Evolutionary conservation across 1,140 invertebrate species (phyloP).

Genomic region (Ceratina calcarata): DNA sequence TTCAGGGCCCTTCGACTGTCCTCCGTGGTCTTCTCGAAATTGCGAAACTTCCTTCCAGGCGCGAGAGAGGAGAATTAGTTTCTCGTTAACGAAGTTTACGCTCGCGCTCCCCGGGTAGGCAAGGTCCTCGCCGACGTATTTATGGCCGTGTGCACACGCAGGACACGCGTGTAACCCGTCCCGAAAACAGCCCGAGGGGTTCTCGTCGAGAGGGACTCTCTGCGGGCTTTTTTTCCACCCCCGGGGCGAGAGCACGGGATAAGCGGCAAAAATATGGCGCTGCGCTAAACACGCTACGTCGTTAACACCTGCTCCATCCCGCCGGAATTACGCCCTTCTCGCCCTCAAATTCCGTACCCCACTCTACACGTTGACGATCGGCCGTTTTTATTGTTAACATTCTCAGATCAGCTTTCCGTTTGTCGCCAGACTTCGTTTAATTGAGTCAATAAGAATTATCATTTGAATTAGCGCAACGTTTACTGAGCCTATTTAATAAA

Average conservation of each 20-base stretch:
- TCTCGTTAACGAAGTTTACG: conserved; percentile 78
- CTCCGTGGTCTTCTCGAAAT: conserved; percentile 39
- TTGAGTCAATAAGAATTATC: too few relatives aligned
- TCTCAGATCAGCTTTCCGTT: conserved; percentile 19
- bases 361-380: conserved; percentile 3
- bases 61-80: conserved; percentile 73
- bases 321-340: conserved; percentile 61
- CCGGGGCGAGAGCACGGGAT: conserved; percentile 49
- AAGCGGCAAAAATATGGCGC: conserved; percentile 66
- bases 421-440: background rate
- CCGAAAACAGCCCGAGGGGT: conserved; percentile 33
- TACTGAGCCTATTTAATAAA: too few relatives aligned
- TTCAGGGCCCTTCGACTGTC: conserved; percentile 43
- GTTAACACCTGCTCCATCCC: conserved; percentile 77
- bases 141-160: conserved; percentile 68
- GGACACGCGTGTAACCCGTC: conserved; percentile 62
- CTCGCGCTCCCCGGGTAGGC: conserved; percentile 53
- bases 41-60: conserved; percentile 64
- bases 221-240: conserved; percentile 29
- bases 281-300: conserved; percentile 64
- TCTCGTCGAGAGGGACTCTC: background rate
- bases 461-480: too few relatives aligned
- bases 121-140: conserved; percentile 61
- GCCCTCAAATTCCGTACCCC: background rate
- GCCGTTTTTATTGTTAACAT: conserved; percentile 47